Base-by-base conservation (phyloP, 2,797 vertebrate species). In the Eurystomus glaucurus region DNA sequence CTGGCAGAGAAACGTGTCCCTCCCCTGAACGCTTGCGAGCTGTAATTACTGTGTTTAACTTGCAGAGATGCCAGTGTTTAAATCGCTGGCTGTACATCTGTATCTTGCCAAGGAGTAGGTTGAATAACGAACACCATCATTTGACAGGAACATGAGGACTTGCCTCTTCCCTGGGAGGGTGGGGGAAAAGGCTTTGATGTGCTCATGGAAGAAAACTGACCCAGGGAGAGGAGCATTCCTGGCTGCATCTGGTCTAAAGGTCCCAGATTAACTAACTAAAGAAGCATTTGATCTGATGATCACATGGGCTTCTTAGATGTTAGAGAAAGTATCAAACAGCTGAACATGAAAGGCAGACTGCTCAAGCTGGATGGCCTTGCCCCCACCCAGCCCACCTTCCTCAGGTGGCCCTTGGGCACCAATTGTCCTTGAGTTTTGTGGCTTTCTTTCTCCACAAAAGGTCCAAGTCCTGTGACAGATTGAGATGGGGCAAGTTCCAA, bases 81-180 rank as follows among this genome's bases (percentile, higher is more conserved):
- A 60, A 6, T 33, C 6, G 6, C 91, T 91, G 91, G 84, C 84
- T 78, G 71, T 16, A 54, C 75, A 16, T 54, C 20, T 37, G 37
- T 13, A 5, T 35, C 92, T 74, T 9, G 9, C 60, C 65, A n/a
- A 54, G 81, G 41, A 78, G 26, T 6, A 61, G 41, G 71, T 62
- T 81, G 82, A 94, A 61, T 11, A 89, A 23, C 1, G 20, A 92
- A 26, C 28, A 11, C 51, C 74, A 41, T 31, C 48, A 1, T 90
- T 68, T 20, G 22, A n/a, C 10, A 68, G 57, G 75, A 74, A 28
- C 64, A 2, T 3, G 46, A 52, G 89, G 78, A 60, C 37, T 21
- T 1, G 31, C 35, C n/a, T 50, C 39, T 60, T 57, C 54, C 21
- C 2, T 1, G 37, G 28, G 20, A 55, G 8, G 28, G 33, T 0